These are phyloP conservation scores for Poeciliopsis prolifica DNA, from an alignment of 2,113 vertebrate genomes.

Conservation along the genomic window DNA sequence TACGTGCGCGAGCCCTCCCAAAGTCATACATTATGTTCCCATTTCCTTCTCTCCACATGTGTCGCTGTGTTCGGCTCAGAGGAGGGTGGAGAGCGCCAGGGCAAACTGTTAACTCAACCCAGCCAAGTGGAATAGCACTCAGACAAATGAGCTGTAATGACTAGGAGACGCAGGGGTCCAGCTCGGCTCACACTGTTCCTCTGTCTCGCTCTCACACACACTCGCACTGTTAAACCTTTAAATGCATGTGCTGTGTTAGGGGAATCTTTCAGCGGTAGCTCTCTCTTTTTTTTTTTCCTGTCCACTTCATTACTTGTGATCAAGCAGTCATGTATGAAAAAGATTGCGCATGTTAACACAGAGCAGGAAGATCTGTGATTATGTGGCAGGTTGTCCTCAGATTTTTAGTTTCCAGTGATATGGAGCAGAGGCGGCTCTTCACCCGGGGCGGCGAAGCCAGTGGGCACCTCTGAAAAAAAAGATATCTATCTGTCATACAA, in stretches of 20 bases:
- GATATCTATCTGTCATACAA: neutral
- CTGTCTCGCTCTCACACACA: conserved; percentile 34
- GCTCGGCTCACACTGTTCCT: conserved; percentile 55
- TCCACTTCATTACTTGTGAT: conserved; percentile 42
- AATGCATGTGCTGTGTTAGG: conserved; percentile 31
- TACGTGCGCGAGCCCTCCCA: neutral
- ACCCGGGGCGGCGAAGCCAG: too few relatives aligned
- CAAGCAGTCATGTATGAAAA: conserved; percentile 9
- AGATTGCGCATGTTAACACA: neutral
- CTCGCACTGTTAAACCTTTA: conserved; percentile 39
- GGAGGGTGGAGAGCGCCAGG: conserved; percentile 55
- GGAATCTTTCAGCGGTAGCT: conserved; percentile 21
- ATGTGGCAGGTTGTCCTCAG: neutral
- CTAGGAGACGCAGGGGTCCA: conserved; percentile 63
- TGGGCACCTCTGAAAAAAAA: neutral
- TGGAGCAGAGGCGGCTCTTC: neutral
- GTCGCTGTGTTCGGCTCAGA: conserved; percentile 47
- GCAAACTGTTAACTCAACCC: conserved; percentile 73
- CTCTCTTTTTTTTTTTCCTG: conserved; percentile 13
- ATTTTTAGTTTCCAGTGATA: neutral
- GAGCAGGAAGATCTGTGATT: neutral
- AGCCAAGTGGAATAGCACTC: conserved; percentile 76
- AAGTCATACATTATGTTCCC: conserved; percentile 37
- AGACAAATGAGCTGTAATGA: conserved; percentile 79
- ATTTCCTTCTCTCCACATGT: conserved; percentile 50